These are phyloP conservation scores for Saguinus imperator DNA, from an alignment of 2,113 vertebrate genomes.

Conservation along the genomic window DNA sequence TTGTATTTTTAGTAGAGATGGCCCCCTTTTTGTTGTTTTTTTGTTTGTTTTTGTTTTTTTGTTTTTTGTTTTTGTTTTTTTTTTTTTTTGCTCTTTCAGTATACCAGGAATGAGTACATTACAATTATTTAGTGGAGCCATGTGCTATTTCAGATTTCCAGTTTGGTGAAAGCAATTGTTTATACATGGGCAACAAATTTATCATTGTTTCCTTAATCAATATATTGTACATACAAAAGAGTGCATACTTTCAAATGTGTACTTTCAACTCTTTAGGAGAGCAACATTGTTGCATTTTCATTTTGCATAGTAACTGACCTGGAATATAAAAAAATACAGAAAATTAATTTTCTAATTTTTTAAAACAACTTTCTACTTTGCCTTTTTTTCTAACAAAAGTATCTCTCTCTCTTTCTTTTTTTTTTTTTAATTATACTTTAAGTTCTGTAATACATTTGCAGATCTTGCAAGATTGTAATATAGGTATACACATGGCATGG, in stretches of 20 bases:
- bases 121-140: background rate
- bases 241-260: rapidly evolving
- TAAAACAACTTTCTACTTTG: too few species aligned
- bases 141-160: background rate
- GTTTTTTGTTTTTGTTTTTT: too few species aligned
- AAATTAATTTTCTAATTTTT: background rate
- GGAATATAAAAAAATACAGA: background rate
- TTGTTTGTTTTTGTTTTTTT: too few species aligned
- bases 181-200: background rate
- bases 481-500: too few species aligned
- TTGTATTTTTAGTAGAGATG: too few species aligned
- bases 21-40: too few species aligned
- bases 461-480: too few species aligned
- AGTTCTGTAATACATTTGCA: too few species aligned
- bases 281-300: background rate
- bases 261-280: background rate
- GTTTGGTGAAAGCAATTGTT: background rate
- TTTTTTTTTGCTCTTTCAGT: background rate
- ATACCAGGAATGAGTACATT: background rate
- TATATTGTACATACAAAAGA: background rate
- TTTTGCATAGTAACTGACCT: background rate
- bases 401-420: too few species aligned
- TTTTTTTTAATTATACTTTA: too few species aligned
- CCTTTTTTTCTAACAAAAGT: too few species aligned
- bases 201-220: background rate